Evolutionary conservation across 1,140 invertebrate species (phyloP).

Genomic region (Megalonaias nervosa): DNA sequence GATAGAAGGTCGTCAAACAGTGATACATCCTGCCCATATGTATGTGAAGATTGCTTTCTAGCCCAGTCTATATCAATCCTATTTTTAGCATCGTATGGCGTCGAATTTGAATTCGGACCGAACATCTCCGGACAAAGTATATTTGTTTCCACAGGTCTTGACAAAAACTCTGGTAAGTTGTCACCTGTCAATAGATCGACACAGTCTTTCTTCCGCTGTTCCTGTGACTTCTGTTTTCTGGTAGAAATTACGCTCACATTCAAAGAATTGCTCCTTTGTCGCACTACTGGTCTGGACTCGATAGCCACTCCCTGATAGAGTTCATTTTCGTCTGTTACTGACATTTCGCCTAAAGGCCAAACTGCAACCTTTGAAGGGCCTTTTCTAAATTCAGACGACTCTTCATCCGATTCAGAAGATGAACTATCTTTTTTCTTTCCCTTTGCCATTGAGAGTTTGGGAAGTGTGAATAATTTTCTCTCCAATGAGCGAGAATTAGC

Average conservation of each 20-base stretch:
- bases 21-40: constrained; percentile 6
- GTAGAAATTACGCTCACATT: constrained; percentile 17
- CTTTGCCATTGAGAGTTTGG: constrained; percentile 5
- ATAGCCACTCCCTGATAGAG: constrained; percentile 36
- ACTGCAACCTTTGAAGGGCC: constrained; percentile 11
- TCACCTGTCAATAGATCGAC: not conserved
- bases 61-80: not conserved
- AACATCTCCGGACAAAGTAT: constrained; percentile 8
- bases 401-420: constrained; percentile 1
- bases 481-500: not conserved
- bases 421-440: constrained; percentile 21
- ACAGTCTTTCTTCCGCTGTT: not conserved
- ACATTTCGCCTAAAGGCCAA: constrained; percentile 32
- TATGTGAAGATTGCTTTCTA: not conserved
- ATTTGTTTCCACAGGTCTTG: constrained; percentile 21
- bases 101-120: constrained; percentile 26
- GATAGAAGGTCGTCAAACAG: not conserved
- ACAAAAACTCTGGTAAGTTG: not conserved
- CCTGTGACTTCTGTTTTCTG: constrained; percentile 16
- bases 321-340: constrained; percentile 25
- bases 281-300: constrained; percentile 8
- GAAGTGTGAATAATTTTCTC: constrained; percentile 29
- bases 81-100: not conserved
- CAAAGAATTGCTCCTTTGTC: constrained; percentile 27
- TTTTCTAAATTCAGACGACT: not conserved